phyloP scores from a whole-genome alignment of 30 jellyfish, hydroid and myxozoan genomes.

The Hydractinia echinata region DNA sequence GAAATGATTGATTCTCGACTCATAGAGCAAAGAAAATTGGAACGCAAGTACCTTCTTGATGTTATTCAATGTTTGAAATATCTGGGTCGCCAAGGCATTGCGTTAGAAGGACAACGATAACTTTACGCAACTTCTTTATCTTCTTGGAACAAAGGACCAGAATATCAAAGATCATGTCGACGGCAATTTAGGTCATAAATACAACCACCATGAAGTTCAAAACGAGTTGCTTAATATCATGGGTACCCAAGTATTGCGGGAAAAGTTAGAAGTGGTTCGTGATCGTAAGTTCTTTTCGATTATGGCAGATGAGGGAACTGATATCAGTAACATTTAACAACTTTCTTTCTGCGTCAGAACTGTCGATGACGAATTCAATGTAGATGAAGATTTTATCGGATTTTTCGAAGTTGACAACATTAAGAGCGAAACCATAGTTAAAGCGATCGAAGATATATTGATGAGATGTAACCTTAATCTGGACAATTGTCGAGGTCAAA shows the following conservation, averaged over 20 bases:
- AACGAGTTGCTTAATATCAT: not conserved
- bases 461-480: conserved; percentile 11
- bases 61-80: not conserved
- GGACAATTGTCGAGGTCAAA: conserved; percentile 32
- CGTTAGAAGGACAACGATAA: not conserved
- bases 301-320: conserved; percentile 26
- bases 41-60: too few species aligned
- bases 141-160: not conserved
- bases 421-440: conserved; percentile 17
- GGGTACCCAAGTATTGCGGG: not conserved
- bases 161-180: not conserved
- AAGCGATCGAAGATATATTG: conserved; percentile 38
- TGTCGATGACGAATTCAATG: conserved; percentile 3
- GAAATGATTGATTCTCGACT: too few species aligned
- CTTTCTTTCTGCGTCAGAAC: conserved; percentile 14
- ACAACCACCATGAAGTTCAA: not conserved
- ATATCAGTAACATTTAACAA: conserved; percentile 6
- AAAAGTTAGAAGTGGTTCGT: not conserved
- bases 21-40: too few species aligned
- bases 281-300: not conserved
- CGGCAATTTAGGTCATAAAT: not conserved
- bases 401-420: conserved; percentile 23
- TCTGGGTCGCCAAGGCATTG: not conserved
- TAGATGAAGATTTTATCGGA: conserved; percentile 20
- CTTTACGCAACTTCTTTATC: not conserved